Evolutionary conservation across 2,888 invertebrate species (phyloP), one percentile per base, ranked within the genome.

Genomic region (Therioaphis trifolii): DNA sequence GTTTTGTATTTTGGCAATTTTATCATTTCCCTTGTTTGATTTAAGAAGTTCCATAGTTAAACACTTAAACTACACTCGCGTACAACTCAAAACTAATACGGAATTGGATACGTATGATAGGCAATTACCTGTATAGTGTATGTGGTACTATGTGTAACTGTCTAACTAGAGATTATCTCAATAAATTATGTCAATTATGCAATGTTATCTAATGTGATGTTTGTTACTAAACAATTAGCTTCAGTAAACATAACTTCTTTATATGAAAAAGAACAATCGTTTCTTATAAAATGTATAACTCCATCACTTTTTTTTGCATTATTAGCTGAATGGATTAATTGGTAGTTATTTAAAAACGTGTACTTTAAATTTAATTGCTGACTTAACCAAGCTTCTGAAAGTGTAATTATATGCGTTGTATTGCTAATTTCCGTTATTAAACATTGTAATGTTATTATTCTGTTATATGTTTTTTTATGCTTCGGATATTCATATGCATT

Each of bases 171-270:
- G n/a, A n/a, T n/a, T n/a, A n/a, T n/a, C n/a, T n/a, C n/a, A n/a
- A n/a, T n/a, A n/a, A n/a, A n/a, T n/a, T n/a, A n/a, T n/a, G n/a
- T n/a, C n/a, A n/a, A n/a, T n/a, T n/a, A n/a, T n/a, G n/a, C 18
- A 18, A 18, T 4, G 21, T 72, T 11, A 11, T 72, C 12, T 27
- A 49, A 12, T 72, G 40, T 72, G 2, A 49, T 49, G 40, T 72
- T 72, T 24, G 71, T 72, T 49, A 72, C 49, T 72, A 72, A 1
- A 49, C 29, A 72, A 35, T 72, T 72, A 5, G 49, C 71, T 72
- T 72, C 71, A 18, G 71, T 18, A 15, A 72, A 72, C 35, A 18
- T 18, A 12, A 27, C 4, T 72, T 72, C 49, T 35, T 72, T 72
- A 49, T n/a, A 72, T 52, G 71, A 18, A 27, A 72, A 72, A 9